Base-by-base conservation (phyloP, 1,140 invertebrate genomes). In the Saccostrea cuccullata region DNA sequence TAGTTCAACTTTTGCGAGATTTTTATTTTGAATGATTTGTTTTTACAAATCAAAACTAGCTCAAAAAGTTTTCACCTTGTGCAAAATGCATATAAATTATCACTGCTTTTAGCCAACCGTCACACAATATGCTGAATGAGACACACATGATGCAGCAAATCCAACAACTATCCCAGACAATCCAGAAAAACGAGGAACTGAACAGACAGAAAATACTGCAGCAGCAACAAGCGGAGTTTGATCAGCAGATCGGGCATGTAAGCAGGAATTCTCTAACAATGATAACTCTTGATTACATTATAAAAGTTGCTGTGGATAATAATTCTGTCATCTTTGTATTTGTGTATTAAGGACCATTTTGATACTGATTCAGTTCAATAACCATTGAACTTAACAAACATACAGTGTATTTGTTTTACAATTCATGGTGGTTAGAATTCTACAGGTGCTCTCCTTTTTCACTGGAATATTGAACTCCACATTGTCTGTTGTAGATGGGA, bases 111-210 rank as follows among this genome's bases (percentile, higher is more conserved):
- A 83, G 82, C 36, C 85, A 84, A 40, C 94, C 94, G 11, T 94
- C 95, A 88, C 70, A 26, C 70, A 95, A 94, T 89, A 92, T 98
- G 90, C 94, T 98, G 87, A 96, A 96, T 85, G 97, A 97, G 94
- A 97, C 97, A 2, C 96, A 97, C 94, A 96, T 97, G 58, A 93
- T 97, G 87, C 95, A 96, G 47, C 97, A 97, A 89, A 94, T 97
- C 9, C 97, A 93, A 84, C 95, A 95, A 89, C 90, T 93, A 85
- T 92, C 91, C 20, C 91, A 96, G 89, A 95, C 95, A 2, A 96
- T 97, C 90, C 96, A 96, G 92, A 95, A 95, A 87, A 97, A 91
- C 67, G 94, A 95, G 86, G 90, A 93, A 84, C 89, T 94, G 20
- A 92, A 84, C 20, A 90, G 91, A 20, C 91, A 97, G 91, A 94